Conservation (phyloP, 23 tunicate genomes). For the Halocynthia roretzi region DNA sequence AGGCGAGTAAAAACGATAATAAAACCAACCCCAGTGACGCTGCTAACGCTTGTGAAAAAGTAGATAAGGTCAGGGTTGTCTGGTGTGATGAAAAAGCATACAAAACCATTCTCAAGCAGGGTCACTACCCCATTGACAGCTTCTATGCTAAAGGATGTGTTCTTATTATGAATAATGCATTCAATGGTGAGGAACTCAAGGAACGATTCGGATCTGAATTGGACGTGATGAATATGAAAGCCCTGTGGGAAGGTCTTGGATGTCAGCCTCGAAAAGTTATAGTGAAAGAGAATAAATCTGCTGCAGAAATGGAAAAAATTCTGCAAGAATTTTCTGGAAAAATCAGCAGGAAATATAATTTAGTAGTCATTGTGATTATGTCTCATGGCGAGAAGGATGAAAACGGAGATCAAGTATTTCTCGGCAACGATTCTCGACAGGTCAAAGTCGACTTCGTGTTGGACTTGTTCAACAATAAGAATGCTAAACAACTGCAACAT, state of each 20-base stretch:
- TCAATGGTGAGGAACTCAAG: too few species aligned
- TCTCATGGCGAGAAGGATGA: slow-evolving; percentile 36
- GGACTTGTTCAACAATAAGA: slow-evolving; percentile 44
- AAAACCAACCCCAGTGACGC: too few species aligned
- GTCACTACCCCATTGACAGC: too few species aligned
- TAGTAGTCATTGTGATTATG: slow-evolving; percentile 52
- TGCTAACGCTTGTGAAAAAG: too few species aligned
- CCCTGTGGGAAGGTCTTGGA: slow-evolving; percentile 39
- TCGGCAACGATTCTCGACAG: slow-evolving; percentile 18
- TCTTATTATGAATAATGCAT: slow-evolving; percentile 35
- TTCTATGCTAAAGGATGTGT: slow-evolving; percentile 43
- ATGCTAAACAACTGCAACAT: slow-evolving; percentile 25
- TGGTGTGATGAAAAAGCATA: too few species aligned
- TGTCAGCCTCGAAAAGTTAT: neutral
- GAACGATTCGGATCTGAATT: slow-evolving; percentile 28
- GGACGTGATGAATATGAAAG: slow-evolving; percentile 27
- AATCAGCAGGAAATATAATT: slow-evolving; percentile 8
- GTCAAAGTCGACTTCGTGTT: slow-evolving; percentile 31
- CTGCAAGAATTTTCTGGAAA: slow-evolving; percentile 16
- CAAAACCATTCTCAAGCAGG: too few species aligned
- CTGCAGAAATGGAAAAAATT: slow-evolving; percentile 10
- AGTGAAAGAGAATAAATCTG: slow-evolving; percentile 13
- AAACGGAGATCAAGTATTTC: slow-evolving; percentile 19
- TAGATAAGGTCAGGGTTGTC: too few species aligned
- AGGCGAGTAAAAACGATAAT: too few species aligned